phyloP scores from a whole-genome alignment of 2,113 vertebrate genomes.

The Toxotes chatareus region DNA sequence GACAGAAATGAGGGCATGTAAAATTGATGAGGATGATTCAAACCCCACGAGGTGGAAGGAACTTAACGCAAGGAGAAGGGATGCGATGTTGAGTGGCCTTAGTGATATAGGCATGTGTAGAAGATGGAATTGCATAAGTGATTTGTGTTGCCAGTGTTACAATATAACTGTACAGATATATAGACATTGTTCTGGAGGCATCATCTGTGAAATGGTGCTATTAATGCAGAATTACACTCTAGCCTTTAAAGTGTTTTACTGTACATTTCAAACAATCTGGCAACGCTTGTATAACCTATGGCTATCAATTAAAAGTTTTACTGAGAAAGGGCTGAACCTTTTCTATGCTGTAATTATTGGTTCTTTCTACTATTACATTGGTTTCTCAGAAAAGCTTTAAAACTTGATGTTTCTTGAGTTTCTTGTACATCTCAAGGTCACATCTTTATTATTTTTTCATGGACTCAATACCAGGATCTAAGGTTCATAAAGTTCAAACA shows the following conservation, averaged over 20 bases:
- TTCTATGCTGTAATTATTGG: conserved; percentile 7
- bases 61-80: conserved; percentile 49
- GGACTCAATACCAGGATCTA: not conserved
- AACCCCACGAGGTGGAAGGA: conserved; percentile 64
- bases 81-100: conserved; percentile 55
- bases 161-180: conserved; percentile 26
- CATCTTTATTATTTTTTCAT: not conserved
- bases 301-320: conserved; percentile 32
- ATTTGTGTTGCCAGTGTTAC: conserved; percentile 42
- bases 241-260: conserved; percentile 17
- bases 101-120: conserved; percentile 33
- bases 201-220: not conserved
- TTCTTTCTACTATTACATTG: not conserved
- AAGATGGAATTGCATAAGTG: conserved; percentile 43
- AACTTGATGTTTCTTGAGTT: not conserved
- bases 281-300: conserved; percentile 13
- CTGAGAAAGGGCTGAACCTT: conserved; percentile 2
- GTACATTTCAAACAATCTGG: conserved; percentile 22
- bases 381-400: not conserved
- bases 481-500: not conserved
- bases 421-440: not conserved
- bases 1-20: conserved; percentile 80
- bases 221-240: conserved; percentile 18
- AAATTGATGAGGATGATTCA: conserved; percentile 83
- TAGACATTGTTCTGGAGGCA: conserved; percentile 20